phyloP scores from a whole-genome alignment of 2,797 vertebrate genomes.

The Coracias cyanogaster region DNA sequence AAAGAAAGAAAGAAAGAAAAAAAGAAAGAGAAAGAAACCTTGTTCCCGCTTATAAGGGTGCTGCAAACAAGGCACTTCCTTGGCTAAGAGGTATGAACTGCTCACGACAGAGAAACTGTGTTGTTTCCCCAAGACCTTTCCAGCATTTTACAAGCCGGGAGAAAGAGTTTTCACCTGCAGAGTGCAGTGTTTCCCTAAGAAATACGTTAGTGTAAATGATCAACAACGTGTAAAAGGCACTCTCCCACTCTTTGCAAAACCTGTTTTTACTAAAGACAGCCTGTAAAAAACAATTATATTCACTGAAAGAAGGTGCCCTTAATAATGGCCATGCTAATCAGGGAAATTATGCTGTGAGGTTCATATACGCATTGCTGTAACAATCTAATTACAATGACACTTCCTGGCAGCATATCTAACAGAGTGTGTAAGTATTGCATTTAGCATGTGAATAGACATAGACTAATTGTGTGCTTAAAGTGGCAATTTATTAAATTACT shows the following conservation, averaged over 20 bases:
- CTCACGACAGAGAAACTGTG: neutral
- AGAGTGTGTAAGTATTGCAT: neutral
- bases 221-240: neutral
- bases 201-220: neutral
- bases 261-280: neutral
- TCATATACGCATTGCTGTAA: neutral
- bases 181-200: constrained; percentile 44
- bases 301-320: neutral
- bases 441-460: neutral
- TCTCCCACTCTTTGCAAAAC: neutral
- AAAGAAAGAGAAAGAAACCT: neutral
- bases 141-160: fast-evolving
- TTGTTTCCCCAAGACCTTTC: neutral
- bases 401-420: neutral
- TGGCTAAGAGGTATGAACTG: neutral
- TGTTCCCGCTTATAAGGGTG: neutral
- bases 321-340: neutral
- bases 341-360: neutral
- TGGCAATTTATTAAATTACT: neutral
- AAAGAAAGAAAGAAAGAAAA: too few species aligned
- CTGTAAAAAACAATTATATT: neutral
- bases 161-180: constrained; percentile 45
- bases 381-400: neutral
- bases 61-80: neutral
- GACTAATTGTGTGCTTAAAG: neutral